A percentile compares a stretch with the other conserved stretches of the same genome.
These are phyloP conservation scores for Nemapogon koenigi DNA, from an alignment of 2,888 invertebrate species.

Conservation along the genomic window DNA sequence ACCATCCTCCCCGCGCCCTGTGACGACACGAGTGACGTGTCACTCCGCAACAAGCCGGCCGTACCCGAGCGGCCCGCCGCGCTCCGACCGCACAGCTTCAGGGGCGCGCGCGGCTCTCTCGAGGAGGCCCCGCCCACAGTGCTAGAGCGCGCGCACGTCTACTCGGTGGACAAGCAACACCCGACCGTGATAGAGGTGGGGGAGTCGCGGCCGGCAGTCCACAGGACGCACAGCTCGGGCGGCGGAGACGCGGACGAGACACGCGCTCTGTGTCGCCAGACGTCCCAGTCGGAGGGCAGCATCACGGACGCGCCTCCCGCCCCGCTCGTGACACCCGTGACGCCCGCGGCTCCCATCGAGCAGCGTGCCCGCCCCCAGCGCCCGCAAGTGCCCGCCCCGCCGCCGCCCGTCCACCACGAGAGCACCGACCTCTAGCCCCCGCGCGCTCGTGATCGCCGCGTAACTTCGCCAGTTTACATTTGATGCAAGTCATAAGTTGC, in stretches of 20 bases:
- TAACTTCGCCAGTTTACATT: too few relatives aligned
- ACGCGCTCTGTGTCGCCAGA: conserved; percentile 43
- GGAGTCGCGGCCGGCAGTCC: conserved; percentile 39
- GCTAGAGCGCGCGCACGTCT: conserved; percentile 73
- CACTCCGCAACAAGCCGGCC: conserved; percentile 74
- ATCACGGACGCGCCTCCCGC: conserved; percentile 57
- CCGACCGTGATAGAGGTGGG: conserved; percentile 72
- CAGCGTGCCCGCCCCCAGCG: conserved; percentile 33
- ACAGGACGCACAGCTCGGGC: conserved; percentile 54
- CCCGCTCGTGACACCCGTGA: conserved; percentile 45
- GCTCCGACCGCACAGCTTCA: conserved; percentile 65
- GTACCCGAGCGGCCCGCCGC: conserved; percentile 82
- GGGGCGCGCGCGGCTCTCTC: conserved; percentile 39
- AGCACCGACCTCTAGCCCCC: conserved; percentile 41
- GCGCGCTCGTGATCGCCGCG: conserved; percentile 12
- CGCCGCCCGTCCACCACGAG: conserved; percentile 30
- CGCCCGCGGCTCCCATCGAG: conserved; percentile 49
- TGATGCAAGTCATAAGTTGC: too few relatives aligned
- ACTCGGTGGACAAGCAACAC: conserved; percentile 77
- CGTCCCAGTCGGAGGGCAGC: conserved; percentile 68
- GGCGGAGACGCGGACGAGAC: conserved; percentile 47
- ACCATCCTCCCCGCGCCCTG: conserved; percentile 34
- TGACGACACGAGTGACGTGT: conserved; percentile 43
- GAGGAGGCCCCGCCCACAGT: conserved; percentile 42
- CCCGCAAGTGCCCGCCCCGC: conserved; percentile 22